Evolutionary conservation across 1,140 invertebrate genomes (phyloP).

Genomic region (Anastatus disparis): DNA sequence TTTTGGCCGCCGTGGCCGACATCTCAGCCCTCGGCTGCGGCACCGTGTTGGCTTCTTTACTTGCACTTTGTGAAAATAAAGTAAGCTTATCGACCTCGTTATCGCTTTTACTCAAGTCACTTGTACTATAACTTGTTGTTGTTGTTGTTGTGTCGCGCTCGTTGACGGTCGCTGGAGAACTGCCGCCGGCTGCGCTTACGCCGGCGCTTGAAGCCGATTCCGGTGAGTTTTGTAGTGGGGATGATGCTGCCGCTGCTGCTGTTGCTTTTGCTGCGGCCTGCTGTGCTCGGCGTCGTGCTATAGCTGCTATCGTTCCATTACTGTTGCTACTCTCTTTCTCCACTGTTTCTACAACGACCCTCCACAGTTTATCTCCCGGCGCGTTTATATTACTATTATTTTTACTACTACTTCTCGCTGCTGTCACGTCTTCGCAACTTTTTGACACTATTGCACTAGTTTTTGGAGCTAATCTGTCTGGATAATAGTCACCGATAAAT

Average conservation of each 20-base stretch:
- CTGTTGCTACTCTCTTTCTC: neutral
- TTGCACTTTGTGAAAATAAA: too few species aligned
- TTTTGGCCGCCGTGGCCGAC: conserved; percentile 60
- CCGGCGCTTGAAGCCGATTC: conserved; percentile 53
- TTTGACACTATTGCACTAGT: too few species aligned
- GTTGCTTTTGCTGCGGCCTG: conserved; percentile 32
- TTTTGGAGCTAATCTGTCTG: too few species aligned
- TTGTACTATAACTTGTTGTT: conserved; percentile 38
- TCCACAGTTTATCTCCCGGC: conserved; percentile 46
- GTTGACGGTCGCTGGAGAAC: conserved; percentile 54
- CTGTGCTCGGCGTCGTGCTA: conserved; percentile 38
- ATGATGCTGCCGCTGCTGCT: conserved; percentile 12
- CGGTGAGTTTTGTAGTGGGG: too few species aligned
- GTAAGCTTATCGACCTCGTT: conserved; percentile 49
- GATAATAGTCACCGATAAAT: conserved; percentile 45
- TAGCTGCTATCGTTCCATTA: too few species aligned
- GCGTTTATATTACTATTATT: too few species aligned
- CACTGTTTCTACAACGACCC: conserved; percentile 41
- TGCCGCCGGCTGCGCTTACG: conserved; percentile 60
- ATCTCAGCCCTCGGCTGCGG: conserved; percentile 49
- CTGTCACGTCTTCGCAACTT: conserved; percentile 5
- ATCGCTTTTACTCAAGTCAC: conserved; percentile 51
- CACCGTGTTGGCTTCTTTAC: conserved; percentile 33
- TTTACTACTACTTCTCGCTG: too few species aligned
- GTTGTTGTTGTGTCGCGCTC: conserved; percentile 38